Evolutionary conservation across 1,140 invertebrate genomes (phyloP), one percentile per base, ranked within the genome.

Genomic region (Bombus confusus): DNA sequence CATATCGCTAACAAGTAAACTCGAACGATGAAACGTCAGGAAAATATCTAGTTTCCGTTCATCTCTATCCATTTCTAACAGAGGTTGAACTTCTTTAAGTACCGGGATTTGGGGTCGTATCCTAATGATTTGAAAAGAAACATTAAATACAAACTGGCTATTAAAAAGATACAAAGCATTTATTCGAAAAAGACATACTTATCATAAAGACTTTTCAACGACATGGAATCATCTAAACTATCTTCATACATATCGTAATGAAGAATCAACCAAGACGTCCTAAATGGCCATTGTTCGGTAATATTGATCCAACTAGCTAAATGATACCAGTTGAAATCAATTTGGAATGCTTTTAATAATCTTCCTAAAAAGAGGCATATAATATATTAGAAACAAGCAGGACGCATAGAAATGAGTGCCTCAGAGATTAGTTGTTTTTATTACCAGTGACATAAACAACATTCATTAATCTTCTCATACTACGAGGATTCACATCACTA

Each of bases 261-360:
- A 87, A 99, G 96, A 81, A 99, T 99, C 87, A 99, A 98, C 98
- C 99, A 99, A 28, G 98, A 99, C 22, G 98, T 98, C 81, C 99
- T 96, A 94, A 99, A 98, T 1, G 99, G 99, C 99, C 99, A 99
- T 94, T 99, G 99, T 94, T 99, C 99, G 0, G 99, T 99, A 57
- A 99, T 97, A 94, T 99, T 99, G 73, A 99, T 98, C 99, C 99
- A 99, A 77, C 98, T 98, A 76, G 98, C 98, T 87, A 99, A 95
- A 89, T 99, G 97, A 95, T 99, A 98, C 99, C 99, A 99, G 95
- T 99, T 99, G 95, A 99, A 99, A 93, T 99, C 99, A 87, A 99
- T 98, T 95, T 99, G 98, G 96, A 99, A 99, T 91, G 99, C 98
- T 96, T 99, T 98, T 86, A 99, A 95, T 84, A 99, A 96, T 69